Base-by-base conservation (phyloP, 2,888 invertebrate species). In the Sphaeridia pumilis region DNA sequence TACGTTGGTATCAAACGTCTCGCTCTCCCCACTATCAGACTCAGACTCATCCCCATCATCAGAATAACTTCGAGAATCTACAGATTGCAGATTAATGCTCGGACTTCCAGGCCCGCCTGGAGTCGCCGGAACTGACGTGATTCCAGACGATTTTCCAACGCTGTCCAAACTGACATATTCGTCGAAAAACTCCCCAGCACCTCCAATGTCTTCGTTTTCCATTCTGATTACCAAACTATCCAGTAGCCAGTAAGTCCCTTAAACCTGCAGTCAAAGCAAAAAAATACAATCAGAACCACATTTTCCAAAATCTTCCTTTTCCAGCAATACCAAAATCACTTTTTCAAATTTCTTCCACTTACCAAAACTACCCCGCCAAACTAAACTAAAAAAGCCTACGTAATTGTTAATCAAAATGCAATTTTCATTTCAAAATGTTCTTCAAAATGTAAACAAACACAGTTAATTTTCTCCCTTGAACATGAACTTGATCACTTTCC, bases 1-100 rank as follows among this genome's bases (percentile, higher is more conserved):
- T 10, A 50, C 50, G 36, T 47, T 22, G 12, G 35, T 47, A 21
- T 47, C 47, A 3, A 47, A 21, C 21, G 26, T 36, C 17, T 20
- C 14, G 34, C 47, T 36, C 2, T 35, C 36, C n/a, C 36, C 35
- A 4, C 34, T 36, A 38, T 38, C 38, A 5, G 10, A 12, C 7
- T 38, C 38, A 38, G 38, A 7, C 20, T 38, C 38, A 10, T 31
- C 31, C 31, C 14, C 10, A 14, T 31, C 31, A 31, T 31, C 31
- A 14, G 38, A 20, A 7, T 38, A 14, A 38, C 17, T 17, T 17
- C 20, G 38, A 7, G 5, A 5, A 17, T 17, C 20, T 38, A 5
- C 38, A 31, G 7, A 31, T 12, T 7, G 5, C 12, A 20, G 38
- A 5, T 38, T 17, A 7, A 38, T 38, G 12, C 20, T 14, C 7